Evolutionary conservation across 92 coral and sea anemone species (phyloP), one percentile per base, ranked within the genome.

Genomic region (Micromussa lordhowensis): DNA sequence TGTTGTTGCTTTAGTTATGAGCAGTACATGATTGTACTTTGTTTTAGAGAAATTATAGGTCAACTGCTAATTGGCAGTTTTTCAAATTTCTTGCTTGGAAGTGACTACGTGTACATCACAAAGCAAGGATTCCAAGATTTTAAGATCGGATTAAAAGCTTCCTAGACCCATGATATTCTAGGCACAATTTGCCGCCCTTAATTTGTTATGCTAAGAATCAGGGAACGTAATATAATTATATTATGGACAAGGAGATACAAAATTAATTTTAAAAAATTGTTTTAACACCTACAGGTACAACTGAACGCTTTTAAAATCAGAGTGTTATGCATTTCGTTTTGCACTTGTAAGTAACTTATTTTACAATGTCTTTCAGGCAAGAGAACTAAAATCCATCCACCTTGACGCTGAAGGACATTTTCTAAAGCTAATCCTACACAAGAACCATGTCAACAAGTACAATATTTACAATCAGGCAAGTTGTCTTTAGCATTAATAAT

Each of bases 401-500:
- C 81, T 97, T 10, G 99, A 97, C 93, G 98, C 98, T 1, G 96
- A 92, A 76, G 99, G 98, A 26, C 97, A 96, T 80, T 97, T 97
- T 84, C 77, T 97, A 19, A 97, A 97, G 85, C 90, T 97, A 1
- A 75, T 97, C 28, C 88, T 97, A 12, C 99, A 97, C 90, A 97
- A 97, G 91, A 97, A 97, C 80, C 93, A 97, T 93, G 99, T 97
- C 53, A 97, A 97, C 91, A 96, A 95, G 85, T 94, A 96, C 94
- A 97, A 97, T 64, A 88, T 97, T n/a, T 97, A 92, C 85, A 97
- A 97, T 58, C 99, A 97, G 98, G 99, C 91, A 82, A 86, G 94
- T 38, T 38, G 11, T 68, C 53, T 74, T 22, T 26, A 16, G 51
- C 51, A 5, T 44, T 44, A 13, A 8, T 44, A 44, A 44, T 44